These are phyloP conservation scores for Malacoctenus gilli DNA, from an alignment of 2,797 vertebrate genomes.

Conservation along the genomic window DNA sequence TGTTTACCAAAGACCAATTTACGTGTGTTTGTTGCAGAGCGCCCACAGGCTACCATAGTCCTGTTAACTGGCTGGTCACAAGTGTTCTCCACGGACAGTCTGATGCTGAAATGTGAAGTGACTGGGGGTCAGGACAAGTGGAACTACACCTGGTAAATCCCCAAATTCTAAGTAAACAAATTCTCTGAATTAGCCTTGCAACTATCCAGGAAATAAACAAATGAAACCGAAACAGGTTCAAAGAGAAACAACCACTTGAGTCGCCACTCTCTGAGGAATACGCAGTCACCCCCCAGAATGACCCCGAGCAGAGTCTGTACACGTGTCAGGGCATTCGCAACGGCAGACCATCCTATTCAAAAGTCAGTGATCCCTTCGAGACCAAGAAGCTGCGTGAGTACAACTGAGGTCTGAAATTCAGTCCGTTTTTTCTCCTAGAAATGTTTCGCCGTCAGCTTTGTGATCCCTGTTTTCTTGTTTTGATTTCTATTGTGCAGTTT, in stretches of 20 bases:
- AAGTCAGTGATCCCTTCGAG: conserved; percentile 44
- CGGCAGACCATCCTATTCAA: conserved; percentile 62
- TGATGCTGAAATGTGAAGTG: conserved; percentile 73
- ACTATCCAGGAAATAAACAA: not conserved
- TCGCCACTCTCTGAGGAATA: not conserved
- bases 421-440: not conserved
- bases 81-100: conserved; percentile 72
- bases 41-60: conserved; percentile 55
- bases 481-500: conserved; percentile 57
- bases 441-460: not conserved
- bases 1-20: too few species aligned
- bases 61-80: conserved; percentile 76
- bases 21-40: conserved; percentile 60
- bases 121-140: conserved; percentile 32
- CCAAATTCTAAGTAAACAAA: conserved; percentile 6
- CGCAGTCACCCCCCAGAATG: conserved; percentile 56
- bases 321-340: conserved; percentile 63
- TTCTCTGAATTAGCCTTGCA: not conserved
- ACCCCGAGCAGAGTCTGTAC: conserved; percentile 68
- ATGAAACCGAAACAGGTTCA: conserved; percentile 56
- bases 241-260: rapidly evolving
- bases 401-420: not conserved
- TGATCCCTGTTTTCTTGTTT: conserved; percentile 1
- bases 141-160: conserved; percentile 78
- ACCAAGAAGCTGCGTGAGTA: conserved; percentile 80